Evolutionary conservation across 2,113 vertebrate genomes (phyloP), one percentile per base, ranked within the genome.

Genomic region (Axis porcinus): DNA sequence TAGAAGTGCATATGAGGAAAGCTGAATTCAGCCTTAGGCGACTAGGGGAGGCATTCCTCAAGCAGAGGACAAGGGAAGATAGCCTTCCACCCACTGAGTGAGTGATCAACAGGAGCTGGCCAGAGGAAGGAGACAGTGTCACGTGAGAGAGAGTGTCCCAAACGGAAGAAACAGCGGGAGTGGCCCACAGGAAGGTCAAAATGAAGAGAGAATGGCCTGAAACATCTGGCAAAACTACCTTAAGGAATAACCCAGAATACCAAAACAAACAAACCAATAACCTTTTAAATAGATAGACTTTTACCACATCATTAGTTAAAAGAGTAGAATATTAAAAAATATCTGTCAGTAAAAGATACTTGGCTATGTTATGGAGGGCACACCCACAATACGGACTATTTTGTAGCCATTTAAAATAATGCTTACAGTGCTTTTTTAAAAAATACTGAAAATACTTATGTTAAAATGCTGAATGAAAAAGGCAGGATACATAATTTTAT

Each of bases 401-500:
- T 93, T 54, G 3, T 60, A 28, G 50, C n/a, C 28, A 7, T 57
- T 79, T 76, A 84, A 90, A 50, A 86, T 47, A 33, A 96, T 81
- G 70, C 0, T 90, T 86, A 86, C 47, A 52, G 33, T 79, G 4
- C 36, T 76, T 40, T 85, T 89, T 57, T 5, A 28, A 0, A 74
- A 74, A 57, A 76, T 74, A 93, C 43, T 57, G 9, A 30, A 52
- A 92, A 92, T 83, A 6, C 33, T 13, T 92, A 85, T 23, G 15
- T 81, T 90, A 96, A 96, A 58, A 81, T 86, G 70, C 67, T 91
- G 28, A 60, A 82, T 82, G n/a, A 81, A 81, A 82, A 81, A 67
- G 60, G 21, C 27, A 94, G 27, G 28, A 25, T 74, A 60, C 11
- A 50, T 81, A 86, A 57, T 43, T 76, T 52, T 81, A 94, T 82